A percentile compares a stretch with the other conserved stretches of the same genome.
Conservation (phyloP, 2,888 invertebrate species). For the Brachyopa scutellaris region DNA sequence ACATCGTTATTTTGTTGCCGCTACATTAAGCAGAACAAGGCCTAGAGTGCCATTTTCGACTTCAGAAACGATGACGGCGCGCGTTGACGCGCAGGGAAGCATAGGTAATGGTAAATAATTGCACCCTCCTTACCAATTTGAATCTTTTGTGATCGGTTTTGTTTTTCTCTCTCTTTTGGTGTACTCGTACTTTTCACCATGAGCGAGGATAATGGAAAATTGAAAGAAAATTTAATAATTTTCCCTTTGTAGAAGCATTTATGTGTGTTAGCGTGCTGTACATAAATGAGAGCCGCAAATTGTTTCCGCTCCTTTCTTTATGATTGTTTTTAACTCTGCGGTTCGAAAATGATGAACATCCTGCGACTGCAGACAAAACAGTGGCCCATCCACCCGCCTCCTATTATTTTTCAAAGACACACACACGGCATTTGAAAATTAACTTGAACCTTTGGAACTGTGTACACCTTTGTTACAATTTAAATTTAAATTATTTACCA, state of each 20-base stretch:
- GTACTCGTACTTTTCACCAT: neutral
- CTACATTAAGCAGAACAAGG: slow-evolving; percentile 35
- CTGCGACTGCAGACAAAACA: neutral
- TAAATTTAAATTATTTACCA: slow-evolving; percentile 4
- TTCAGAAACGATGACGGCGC: slow-evolving; percentile 16
- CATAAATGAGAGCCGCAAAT: slow-evolving; percentile 30
- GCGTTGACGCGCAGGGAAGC: slow-evolving; percentile 19
- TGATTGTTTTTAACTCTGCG: neutral
- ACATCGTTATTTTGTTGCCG: slow-evolving; percentile 20
- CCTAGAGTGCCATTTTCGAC: slow-evolving; percentile 2
- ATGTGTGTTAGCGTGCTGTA: slow-evolving; percentile 23
- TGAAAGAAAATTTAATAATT: slow-evolving; percentile 44
- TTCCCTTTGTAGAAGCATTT: no score
- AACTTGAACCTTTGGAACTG: no score
- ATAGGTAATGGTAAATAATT: slow-evolving; percentile 55
- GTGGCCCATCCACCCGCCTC: neutral
- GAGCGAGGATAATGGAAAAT: slow-evolving; percentile 36
- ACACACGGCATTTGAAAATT: neutral
- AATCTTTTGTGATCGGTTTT: slow-evolving; percentile 17
- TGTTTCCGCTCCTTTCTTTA: slow-evolving; percentile 31
- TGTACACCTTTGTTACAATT: no score
- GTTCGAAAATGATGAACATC: neutral
- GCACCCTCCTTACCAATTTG: slow-evolving; percentile 37
- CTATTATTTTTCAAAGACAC: neutral
- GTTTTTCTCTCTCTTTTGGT: neutral